Evolutionary conservation across 2,797 vertebrate species (phyloP), one percentile per base, ranked within the genome.

Genomic region (Bucorvus abyssinicus): DNA sequence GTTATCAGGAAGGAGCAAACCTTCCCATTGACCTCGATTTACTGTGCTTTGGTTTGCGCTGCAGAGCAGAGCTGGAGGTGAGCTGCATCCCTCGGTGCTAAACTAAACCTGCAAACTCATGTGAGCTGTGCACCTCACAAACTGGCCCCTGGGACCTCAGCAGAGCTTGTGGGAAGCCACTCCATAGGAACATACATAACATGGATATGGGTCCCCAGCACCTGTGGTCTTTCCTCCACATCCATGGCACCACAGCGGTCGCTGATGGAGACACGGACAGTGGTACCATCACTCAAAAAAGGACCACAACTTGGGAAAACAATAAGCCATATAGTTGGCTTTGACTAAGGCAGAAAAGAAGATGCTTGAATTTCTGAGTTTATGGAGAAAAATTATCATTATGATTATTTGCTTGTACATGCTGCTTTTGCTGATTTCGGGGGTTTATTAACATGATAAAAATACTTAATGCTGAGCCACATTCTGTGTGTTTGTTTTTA

Each of bases 381-480:
- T 60, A 77, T 30, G 27, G 36, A 59, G 53, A 71, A 61, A 80
- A 87, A 61, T 16, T 21, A 78, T 32, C 42, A 85, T 57, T 42
- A n/a, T 34, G 3, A 56, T 23, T 89, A 26, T 44, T 81, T 84
- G 61, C 61, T 70, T 83, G 44, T 34, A 47, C 23, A 11, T 17
- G 16, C 55, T 69, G 69, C 57, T 70, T 53, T 40, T 69, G 49
- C 55, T 73, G 55, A 49, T 80, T 89, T 92, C 74, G n/a, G 27
- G 53, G 8, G 23, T 89, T 91, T 73, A 80, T 91, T 68, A 84
- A 69, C 50, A 76, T 13, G 30, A 92, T 71, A 89, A 87, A 95
- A 93, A 64, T 67, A 82, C 47, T 73, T 95, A 78, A 81, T 84
- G 68, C 86, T 87, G 67, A 91, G 52, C 63, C 69, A 34, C 52